Evolutionary conservation across 35 echinoderm and acorn worm species (phyloP), one percentile per base, ranked within the genome.

Genomic region (Chiridota heheva): DNA sequence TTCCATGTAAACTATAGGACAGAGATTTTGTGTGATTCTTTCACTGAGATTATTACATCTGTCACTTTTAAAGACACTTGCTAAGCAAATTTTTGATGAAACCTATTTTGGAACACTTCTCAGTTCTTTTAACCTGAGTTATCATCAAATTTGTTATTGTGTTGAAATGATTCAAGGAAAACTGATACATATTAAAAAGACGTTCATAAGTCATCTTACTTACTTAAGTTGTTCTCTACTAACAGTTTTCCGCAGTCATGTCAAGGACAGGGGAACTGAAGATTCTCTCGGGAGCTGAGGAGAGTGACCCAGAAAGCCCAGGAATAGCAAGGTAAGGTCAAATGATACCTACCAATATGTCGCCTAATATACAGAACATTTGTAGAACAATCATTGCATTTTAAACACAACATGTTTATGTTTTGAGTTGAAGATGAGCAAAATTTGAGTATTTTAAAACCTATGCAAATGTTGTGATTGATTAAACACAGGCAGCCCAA

Each of bases 211-310:
- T 39, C 16, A 15, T 1, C 13, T 59, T 4, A 33, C 0, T 77
- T 64, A 30, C 43, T 53, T 2, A 3, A 4, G 59, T 4, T 3
- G 47, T 47, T 64, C 8, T 32, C 26, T 62, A 25, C 10, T 48
- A 49, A 16, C 44, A 96, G 93, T 81, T 90, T 45, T 85, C 88
- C 3, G 93, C 88, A 60, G 76, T 96, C 18, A 69, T 61, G 29
- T 87, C 77, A 24, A 91, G 74, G 34, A 58, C 69, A 60, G 93
- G 93, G 43, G 84, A 96, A 31, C 59, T 91, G 3, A 91, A 80
- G 60, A 75, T 96, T 43, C 24, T 96, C 0, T 96, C 93, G 16
- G 93, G 66, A 37, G 44, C 93, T 53, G 93, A 96, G 38, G 93
- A 96, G 22, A 96, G 87, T 88, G 93, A 96, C 60, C 4, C 47